These are phyloP conservation scores for Drosophila neocordata DNA, from an alignment of 1,140 invertebrate species.

Conservation along the genomic window DNA sequence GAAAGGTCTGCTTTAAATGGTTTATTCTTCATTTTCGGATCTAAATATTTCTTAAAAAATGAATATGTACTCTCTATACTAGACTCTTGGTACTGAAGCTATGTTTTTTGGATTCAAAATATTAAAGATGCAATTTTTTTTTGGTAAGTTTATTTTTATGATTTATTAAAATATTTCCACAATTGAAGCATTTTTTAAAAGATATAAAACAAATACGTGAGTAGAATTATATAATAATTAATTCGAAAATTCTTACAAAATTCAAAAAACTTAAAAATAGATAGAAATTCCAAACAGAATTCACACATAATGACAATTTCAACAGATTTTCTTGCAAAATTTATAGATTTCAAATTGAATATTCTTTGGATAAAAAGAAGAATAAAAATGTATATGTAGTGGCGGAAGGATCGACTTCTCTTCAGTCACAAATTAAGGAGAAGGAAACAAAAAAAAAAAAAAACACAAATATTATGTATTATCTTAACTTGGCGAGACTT, in stretches of 20 bases:
- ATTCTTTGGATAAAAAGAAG: neutral
- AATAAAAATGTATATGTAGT: neutral
- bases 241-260: neutral
- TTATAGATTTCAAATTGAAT: neutral
- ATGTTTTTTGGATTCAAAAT: no score
- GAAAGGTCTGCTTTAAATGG: no score
- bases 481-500: neutral
- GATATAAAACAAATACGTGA: neutral
- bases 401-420: no score
- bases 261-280: neutral
- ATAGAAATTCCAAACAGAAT: neutral
- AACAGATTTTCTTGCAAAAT: neutral
- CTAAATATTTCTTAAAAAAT: no score
- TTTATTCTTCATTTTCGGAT: no score
- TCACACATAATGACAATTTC: neutral
- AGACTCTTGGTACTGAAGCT: no score
- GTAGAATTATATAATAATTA: neutral
- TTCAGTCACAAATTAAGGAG: neutral
- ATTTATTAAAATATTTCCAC: neutral
- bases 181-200: neutral
- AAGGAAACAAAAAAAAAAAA: neutral
- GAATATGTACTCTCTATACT: no score
- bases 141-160: neutral
- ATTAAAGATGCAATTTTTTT: no score
- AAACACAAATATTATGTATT: neutral